Percentiles rank a stretch among this genome's conserved stretches.
phyloP scores from a whole-genome alignment of 2,797 vertebrate genomes.

The Takifugu ocellatus region DNA sequence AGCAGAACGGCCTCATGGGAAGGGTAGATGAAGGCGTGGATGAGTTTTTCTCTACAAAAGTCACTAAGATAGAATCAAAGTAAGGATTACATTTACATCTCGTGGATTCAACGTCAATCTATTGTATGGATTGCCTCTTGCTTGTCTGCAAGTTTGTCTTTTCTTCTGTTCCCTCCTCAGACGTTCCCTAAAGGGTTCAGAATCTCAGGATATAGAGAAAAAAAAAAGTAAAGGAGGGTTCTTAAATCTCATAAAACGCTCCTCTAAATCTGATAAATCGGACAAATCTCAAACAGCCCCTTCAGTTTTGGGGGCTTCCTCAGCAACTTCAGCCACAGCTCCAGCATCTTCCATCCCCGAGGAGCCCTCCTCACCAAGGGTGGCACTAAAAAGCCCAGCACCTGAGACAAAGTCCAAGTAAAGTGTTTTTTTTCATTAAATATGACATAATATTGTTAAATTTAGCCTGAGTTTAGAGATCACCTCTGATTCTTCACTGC shows the following conservation, averaged over 20 bases:
- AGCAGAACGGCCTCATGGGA: slow-evolving; percentile 94
- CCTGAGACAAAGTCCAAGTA: slow-evolving; percentile 80
- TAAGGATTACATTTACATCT: slow-evolving; percentile 45
- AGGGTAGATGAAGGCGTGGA: slow-evolving; percentile 97
- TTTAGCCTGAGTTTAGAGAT: neutral
- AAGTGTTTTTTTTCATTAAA: neutral
- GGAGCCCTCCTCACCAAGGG: slow-evolving; percentile 84
- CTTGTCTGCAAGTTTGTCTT: too few relatives aligned
- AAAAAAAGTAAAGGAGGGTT: slow-evolving; percentile 90
- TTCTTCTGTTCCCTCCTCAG: slow-evolving; percentile 58
- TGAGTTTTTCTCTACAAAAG: slow-evolving; percentile 96
- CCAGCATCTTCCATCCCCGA: slow-evolving; percentile 66
- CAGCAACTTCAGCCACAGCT: slow-evolving; percentile 13
- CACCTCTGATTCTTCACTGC: neutral
- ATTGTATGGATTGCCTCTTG: neutral
- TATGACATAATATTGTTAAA: too few relatives aligned
- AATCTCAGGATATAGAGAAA: slow-evolving; percentile 86
- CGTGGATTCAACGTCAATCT: neutral
- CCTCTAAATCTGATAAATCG: slow-evolving; percentile 63
- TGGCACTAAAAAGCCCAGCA: slow-evolving; percentile 71
- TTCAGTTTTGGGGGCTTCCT: slow-evolving; percentile 26
- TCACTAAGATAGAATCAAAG: slow-evolving; percentile 92
- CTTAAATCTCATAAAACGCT: slow-evolving; percentile 92
- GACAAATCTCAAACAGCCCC: slow-evolving; percentile 44
- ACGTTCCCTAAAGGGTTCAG: slow-evolving; percentile 77